These are phyloP conservation scores for Maniola jurtina DNA, from an alignment of 1,140 invertebrate species.

Conservation along the genomic window DNA sequence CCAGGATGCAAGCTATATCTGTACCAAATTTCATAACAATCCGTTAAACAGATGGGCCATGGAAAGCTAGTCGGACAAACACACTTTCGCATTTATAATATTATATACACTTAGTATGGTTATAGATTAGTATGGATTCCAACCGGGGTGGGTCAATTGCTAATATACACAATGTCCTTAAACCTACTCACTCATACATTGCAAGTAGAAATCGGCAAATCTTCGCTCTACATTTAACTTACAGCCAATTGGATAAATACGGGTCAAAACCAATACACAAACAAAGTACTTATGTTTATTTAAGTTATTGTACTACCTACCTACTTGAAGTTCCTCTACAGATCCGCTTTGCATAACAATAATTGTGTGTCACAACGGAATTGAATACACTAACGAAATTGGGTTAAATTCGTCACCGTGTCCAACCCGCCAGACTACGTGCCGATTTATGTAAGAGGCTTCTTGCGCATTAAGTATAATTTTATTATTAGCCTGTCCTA, in stretches of 20 bases:
- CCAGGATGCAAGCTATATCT: too few relatives aligned
- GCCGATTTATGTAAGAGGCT: conserved; percentile 8
- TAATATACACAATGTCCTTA: too few relatives aligned
- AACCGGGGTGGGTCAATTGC: too few relatives aligned
- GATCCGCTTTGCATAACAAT: conserved; percentile 67
- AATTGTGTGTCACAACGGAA: conserved; percentile 53
- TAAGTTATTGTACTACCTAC: conserved; percentile 29
- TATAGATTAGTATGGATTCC: too few relatives aligned
- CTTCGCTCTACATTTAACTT: neutral
- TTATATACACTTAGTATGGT: too few relatives aligned
- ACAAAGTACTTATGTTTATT: conserved; percentile 36
- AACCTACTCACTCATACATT: too few relatives aligned
- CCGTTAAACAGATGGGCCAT: too few relatives aligned
- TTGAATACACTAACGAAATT: conserved; percentile 47
- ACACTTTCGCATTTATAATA: too few relatives aligned
- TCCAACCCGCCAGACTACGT: conserved; percentile 16
- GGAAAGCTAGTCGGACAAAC: too few relatives aligned
- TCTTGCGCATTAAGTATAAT: conserved; percentile 11
- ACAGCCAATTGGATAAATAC: conserved; percentile 19
- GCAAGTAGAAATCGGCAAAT: neutral
- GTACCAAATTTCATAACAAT: too few relatives aligned
- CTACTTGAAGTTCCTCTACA: conserved; percentile 28
- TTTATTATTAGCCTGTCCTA: neutral
- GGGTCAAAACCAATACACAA: conserved; percentile 1
- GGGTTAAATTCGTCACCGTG: conserved; percentile 55